Evolutionary conservation across 92 coral and sea anemone genomes (phyloP), one percentile per base, ranked within the genome.

Genomic region (Meandrina meandrites): DNA sequence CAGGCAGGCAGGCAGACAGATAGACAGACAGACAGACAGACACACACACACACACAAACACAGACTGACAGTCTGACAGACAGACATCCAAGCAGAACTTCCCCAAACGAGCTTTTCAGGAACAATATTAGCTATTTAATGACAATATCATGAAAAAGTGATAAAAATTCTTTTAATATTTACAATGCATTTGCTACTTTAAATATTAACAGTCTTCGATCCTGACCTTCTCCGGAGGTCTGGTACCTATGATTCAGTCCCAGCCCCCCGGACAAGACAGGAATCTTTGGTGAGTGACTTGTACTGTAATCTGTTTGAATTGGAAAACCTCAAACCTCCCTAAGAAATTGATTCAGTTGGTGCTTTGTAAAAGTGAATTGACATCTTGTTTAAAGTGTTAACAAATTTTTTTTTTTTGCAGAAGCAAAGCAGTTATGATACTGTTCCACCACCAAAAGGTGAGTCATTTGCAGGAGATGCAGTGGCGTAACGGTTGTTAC

Each of bases 221-320:
- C 30, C 88, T 15, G 42, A 66, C 30, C 0, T 17, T 40, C 79
- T 86, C 14, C 79, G 89, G 17, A 90, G 98, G 47, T 91, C 93
- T 56, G 98, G 90, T 32, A 86, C 98, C 0, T 96, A 96, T 76
- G 97, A 96, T 75, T 37, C 87, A 0, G 99, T 96, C 14, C 96
- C 98, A 58, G 74, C 84, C 0, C 90, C 84, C 5, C 72, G 92
- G 50, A 24, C 85, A 80, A 87, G 57, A 78, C 83, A 79, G 30
- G 92, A 83, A 50, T 34, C 79, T 13, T 48, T 73, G 81, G 88
- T 87, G 75, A 71, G 79, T 75, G 30, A 22, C 40, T 13, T 69
- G 27, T 35, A 1, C 3, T 35, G 27, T 1, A 17, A 4, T 45
- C 50, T 62, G 66, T 22, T 62, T 22, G 56, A n/a, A 71, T 4